Percentiles rank a stretch among this genome's conserved stretches.
phyloP scores from a whole-genome alignment of 2,888 invertebrate genomes.

The Dyspetes luteomarginatus region DNA sequence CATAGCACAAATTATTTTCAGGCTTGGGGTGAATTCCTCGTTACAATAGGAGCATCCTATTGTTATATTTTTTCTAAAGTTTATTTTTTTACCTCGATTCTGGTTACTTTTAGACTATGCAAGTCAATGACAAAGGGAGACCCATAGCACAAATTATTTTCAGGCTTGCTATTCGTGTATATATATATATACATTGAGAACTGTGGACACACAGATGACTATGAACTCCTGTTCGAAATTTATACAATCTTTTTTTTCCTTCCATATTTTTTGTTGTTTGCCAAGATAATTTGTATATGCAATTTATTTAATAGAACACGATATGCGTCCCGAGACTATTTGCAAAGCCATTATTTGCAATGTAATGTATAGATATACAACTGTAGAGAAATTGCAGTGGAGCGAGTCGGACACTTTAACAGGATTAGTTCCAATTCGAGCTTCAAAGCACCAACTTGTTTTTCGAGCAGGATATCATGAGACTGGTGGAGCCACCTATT shows the following conservation, averaged over 20 bases:
- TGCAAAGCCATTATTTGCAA: constrained; percentile 5
- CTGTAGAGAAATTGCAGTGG: not conserved
- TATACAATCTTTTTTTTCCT: constrained; percentile 42
- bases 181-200: not conserved
- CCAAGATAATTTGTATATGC: not conserved
- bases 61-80: too few relatives aligned
- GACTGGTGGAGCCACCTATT: constrained; percentile 52
- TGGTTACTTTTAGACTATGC: too few relatives aligned
- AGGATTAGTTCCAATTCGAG: constrained; percentile 79
- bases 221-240: constrained; percentile 52
- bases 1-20: too few relatives aligned
- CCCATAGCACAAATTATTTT: too few relatives aligned
- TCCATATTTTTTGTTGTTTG: constrained; percentile 22
- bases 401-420: constrained; percentile 67
- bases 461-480: constrained; percentile 77
- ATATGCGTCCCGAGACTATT: not conserved
- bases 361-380: not conserved
- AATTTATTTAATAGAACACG: not conserved
- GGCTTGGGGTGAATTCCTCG: too few relatives aligned
- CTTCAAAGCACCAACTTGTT: constrained; percentile 80
- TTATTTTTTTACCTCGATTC: too few relatives aligned
- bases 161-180: too few relatives aligned
- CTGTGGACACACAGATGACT: not conserved
- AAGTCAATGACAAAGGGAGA: too few relatives aligned
- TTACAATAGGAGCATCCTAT: too few relatives aligned